Evolutionary conservation across 2,888 invertebrate genomes (phyloP).

Genomic region (Lottia scabra): DNA sequence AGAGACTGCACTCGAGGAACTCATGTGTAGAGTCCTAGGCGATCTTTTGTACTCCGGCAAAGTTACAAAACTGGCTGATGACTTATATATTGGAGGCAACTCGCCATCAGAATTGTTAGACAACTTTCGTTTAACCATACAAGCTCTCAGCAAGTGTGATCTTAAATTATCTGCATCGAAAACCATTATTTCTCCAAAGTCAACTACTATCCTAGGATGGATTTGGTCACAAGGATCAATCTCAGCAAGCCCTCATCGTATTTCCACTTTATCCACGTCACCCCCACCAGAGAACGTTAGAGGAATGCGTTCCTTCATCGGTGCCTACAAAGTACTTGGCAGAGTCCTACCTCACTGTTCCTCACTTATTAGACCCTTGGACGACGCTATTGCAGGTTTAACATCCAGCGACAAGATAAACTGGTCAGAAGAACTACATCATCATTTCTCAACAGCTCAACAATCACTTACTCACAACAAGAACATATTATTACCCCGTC

Average conservation of each 20-base stretch:
- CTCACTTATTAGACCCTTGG: slow-evolving; percentile 19
- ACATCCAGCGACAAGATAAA: no score
- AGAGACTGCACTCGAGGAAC: slow-evolving; percentile 15
- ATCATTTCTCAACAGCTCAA: slow-evolving; percentile 14
- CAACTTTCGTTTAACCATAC: slow-evolving; percentile 27
- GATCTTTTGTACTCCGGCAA: slow-evolving; percentile 31
- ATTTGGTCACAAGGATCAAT: slow-evolving; percentile 33
- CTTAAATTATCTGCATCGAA: slow-evolving; percentile 31
- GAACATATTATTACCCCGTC: slow-evolving; percentile 23
- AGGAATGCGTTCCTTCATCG: slow-evolving; percentile 36
- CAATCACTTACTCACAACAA: not conserved
- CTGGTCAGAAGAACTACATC: slow-evolving; percentile 23
- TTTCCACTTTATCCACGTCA: slow-evolving; percentile 28
- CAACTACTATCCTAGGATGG: slow-evolving; percentile 35
- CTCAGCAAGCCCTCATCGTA: slow-evolving; percentile 31
- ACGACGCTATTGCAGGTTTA: slow-evolving; percentile 19
- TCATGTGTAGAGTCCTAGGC: slow-evolving; percentile 30
- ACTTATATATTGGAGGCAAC: slow-evolving; percentile 39
- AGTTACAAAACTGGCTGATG: slow-evolving; percentile 40
- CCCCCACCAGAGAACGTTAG: slow-evolving; percentile 27
- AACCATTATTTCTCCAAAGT: slow-evolving; percentile 28
- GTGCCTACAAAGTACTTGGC: slow-evolving; percentile 34
- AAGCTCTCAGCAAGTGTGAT: slow-evolving; percentile 16
- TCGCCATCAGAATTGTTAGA: slow-evolving; percentile 27
- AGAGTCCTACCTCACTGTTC: slow-evolving; percentile 28